These are phyloP conservation scores for Scaptomyza montana DNA, from an alignment of 1,140 invertebrate species.

Conservation along the genomic window DNA sequence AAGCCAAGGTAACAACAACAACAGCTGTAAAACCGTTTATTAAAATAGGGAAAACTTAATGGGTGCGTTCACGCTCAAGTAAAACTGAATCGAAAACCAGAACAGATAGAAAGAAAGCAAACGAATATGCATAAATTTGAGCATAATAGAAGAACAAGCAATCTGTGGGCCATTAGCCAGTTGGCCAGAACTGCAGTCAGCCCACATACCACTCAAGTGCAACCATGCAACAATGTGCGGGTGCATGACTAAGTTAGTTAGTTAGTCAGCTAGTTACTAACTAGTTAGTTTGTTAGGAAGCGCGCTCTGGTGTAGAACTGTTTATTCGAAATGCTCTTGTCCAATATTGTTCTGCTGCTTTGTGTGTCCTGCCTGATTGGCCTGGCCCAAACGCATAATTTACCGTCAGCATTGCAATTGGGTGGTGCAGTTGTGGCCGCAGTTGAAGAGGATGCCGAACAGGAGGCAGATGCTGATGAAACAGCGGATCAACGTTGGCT, in stretches of 20 bases:
- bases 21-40: conserved; percentile 60
- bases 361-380: conserved; percentile 29
- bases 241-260: conserved; percentile 12
- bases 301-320: conserved; percentile 54
- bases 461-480: conserved; percentile 38
- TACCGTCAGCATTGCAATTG: conserved; percentile 58
- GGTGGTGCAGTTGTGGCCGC: conserved; percentile 72
- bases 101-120: conserved; percentile 52
- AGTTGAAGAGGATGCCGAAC: conserved; percentile 62
- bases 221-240: conserved; percentile 42
- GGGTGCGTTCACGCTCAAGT: conserved; percentile 77
- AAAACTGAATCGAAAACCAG: conserved; percentile 70
- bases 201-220: conserved; percentile 62
- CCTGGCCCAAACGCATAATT: conserved; percentile 14
- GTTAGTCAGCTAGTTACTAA: conserved; percentile 9
- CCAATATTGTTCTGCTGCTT: conserved; percentile 17
- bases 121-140: conserved; percentile 15
- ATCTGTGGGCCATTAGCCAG: conserved; percentile 31
- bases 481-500: conserved; percentile 46
- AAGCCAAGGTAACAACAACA: conserved; percentile 36
- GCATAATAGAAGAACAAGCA: conserved; percentile 47
- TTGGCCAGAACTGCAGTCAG: conserved; percentile 50
- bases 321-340: conserved; percentile 36
- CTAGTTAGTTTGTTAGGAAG: conserved; percentile 45
- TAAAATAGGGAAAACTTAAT: conserved; percentile 78